Evolutionary conservation across 2,888 invertebrate species (phyloP), one percentile per base, ranked within the genome.

Genomic region (Agriopis leucophaearia): DNA sequence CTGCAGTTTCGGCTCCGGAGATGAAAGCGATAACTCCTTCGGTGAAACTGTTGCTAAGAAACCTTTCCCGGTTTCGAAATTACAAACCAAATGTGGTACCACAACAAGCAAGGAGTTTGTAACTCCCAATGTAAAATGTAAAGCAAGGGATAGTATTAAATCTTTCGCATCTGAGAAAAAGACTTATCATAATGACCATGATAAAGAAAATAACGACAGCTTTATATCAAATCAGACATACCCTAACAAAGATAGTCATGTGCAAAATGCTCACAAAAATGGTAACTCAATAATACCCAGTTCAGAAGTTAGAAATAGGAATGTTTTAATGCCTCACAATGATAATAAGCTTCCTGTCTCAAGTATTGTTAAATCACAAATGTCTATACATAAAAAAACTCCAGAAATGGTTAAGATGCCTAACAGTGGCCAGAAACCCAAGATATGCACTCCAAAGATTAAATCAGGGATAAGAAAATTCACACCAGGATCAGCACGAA

Each of bases 391-490:
- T 0, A 89, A 87, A 77, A 86, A 74, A 51, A 90, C 91, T 3
- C 90, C 90, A 54, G 91, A 90, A 27, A 52, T 77, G 1, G 51
- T 40, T 2, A 89, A 86, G 78, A 54, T 75, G 13, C 79, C 81
- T 16, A 80, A 61, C 44, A 87, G 82, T 78, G 72, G 67, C 40
- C 86, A 85, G 18, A 90, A 89, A 75, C 65, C 77, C 0, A 91
- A 88, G 74, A 80, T 82, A 7, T 84, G 82, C 0, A 92, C 92
- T 13, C 92, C 92, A 18, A 88, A 86, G 73, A 89, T 92, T 42
- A 92, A 92, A 67, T 81, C 89, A 7, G 91, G 92, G 8, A 89
- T 92, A 27, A 80, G 92, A 45, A 89, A 76, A 69, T 92, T 88
- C 61, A 90, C 92, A 6, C 91, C 91, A 0, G 85, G 88, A 1